A percentile compares a stretch with the other conserved stretches of the same genome.
These are phyloP conservation scores for Echinops telfairi DNA, from an alignment of 2,113 vertebrate genomes.

Conservation along the genomic window DNA sequence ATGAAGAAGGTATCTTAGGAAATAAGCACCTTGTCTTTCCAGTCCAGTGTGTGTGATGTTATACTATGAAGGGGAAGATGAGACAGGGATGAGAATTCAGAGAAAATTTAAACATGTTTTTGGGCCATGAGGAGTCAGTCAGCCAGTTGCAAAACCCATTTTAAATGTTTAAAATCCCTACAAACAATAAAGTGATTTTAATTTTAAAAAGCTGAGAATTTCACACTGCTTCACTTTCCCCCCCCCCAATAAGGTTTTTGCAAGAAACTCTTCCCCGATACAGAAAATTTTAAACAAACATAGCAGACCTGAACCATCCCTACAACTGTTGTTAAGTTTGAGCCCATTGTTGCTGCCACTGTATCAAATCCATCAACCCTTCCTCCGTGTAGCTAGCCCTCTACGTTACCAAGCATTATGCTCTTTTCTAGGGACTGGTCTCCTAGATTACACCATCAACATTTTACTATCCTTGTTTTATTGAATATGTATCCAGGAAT, in stretches of 20 bases:
- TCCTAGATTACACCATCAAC: no score
- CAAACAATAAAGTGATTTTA: background rate
- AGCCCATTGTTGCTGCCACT: no score
- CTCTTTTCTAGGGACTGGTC: no score
- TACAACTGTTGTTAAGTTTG: no score
- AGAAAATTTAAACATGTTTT: background rate
- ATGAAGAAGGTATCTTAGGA: background rate
- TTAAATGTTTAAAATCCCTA: background rate
- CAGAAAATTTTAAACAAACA: background rate
- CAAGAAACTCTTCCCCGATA: background rate
- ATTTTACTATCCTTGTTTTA: no score
- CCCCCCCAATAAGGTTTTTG: background rate
- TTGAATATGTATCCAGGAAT: no score
- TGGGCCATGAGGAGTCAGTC: background rate
- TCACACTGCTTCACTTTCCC: background rate
- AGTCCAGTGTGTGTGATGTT: background rate
- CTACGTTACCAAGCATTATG: no score
- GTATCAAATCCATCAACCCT: no score
- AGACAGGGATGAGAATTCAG: background rate
- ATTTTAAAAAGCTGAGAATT: conserved; percentile 6
- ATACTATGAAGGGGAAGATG: background rate
- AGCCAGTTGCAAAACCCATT: background rate
- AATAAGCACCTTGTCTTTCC: background rate
- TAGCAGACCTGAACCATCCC: no score
- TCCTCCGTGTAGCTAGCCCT: no score